Conservation (phyloP, 2,113 vertebrate genomes). For the Phalacrocorax carbo region DNA sequence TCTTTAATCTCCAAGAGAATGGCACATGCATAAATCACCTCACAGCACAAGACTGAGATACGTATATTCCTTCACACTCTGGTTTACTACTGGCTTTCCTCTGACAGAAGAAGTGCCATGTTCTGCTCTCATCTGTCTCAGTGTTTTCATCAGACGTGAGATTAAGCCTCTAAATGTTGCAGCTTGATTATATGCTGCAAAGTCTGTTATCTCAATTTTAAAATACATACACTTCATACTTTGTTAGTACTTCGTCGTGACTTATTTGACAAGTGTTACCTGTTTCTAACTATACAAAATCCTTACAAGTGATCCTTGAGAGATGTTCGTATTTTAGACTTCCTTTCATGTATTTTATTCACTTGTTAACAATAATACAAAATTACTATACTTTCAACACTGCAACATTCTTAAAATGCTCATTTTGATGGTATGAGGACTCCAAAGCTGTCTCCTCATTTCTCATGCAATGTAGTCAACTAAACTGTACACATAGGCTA, state of each 20-base stretch:
- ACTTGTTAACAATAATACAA: neutral
- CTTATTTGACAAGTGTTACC: neutral
- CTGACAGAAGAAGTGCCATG: neutral
- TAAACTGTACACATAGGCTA: neutral
- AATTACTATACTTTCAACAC: neutral
- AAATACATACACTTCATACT: neutral
- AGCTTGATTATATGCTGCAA: neutral
- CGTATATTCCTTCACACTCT: rapidly evolving
- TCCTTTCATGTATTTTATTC: neutral
- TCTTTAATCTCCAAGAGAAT: neutral
- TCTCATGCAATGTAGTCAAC: neutral
- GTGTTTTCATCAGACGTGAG: neutral
- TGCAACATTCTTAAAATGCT: neutral
- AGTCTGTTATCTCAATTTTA: neutral
- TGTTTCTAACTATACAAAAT: neutral
- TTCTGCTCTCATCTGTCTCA: neutral
- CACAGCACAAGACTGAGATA: neutral
- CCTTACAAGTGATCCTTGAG: neutral
- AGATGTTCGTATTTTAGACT: neutral
- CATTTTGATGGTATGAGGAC: neutral
- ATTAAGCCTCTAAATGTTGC: neutral
- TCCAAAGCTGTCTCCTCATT: neutral
- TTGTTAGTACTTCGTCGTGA: neutral
- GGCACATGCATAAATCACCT: neutral
- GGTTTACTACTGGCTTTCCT: neutral